Base-by-base conservation (phyloP, 2,888 invertebrate genomes). In the Drosophila algonquin region DNA sequence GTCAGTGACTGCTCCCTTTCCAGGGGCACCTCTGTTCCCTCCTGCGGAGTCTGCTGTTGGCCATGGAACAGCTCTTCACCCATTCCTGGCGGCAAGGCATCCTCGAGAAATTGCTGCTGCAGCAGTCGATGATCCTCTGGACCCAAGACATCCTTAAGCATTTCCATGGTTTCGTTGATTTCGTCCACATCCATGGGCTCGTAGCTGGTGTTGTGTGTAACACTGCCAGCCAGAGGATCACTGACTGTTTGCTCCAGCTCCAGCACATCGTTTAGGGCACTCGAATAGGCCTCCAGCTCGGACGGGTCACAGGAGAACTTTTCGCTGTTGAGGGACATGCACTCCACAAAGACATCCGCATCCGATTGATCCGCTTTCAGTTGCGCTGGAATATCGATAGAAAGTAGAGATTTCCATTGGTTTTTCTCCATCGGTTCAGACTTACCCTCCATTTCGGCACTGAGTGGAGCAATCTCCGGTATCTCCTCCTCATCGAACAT, bases 161-260 rank as follows among this genome's bases (percentile, higher is more conserved):
- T 64, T 51, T 89, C 85, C 69, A 81, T 80, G 50, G 78, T 89
- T 9, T 63, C 80, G 62, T 77, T 81, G 47, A 90, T 74, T 32
- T 90, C 89, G 77, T 90, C 90, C 44, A 90, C 79, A 77, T 90
- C 90, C 91, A 90, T 90, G 1, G 90, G 89, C 56, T 90, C 90
- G 57, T 81, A 80, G 46, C 80, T 86, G 5, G 70, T 58, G 46
- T 85, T 72, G 50, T 64, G 73, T 10, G 56, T 40, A 27, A 44
- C 16, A 12, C 50, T 71, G 0, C 27, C 45, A 12, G 60, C 47
- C 24, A 72, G 16, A 4, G 64, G 64, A 16, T 73, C 82, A 27
- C 69, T 63, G 16, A 76, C 30, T 3, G 77, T 76, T 27, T 77
- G 73, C 2, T 75, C 86, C 53, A 69, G 57, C 14, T 87, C 88